Conservation (phyloP, 2,888 invertebrate species). For the Unio pictorum region DNA sequence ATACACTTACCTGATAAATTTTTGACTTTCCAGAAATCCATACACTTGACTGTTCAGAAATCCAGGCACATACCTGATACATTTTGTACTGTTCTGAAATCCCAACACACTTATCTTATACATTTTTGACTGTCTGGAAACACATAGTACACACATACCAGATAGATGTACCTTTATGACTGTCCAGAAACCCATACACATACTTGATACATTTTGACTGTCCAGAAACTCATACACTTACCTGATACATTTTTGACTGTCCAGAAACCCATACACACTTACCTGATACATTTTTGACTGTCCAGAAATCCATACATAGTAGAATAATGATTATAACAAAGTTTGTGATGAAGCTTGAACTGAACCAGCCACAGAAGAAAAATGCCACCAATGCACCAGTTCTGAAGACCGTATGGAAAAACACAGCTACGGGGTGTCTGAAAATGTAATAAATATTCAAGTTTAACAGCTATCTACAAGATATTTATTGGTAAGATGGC, state of each 20-base stretch:
- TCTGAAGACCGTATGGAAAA: constrained; percentile 92
- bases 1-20: constrained; percentile 78
- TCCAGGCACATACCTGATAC: constrained; percentile 78
- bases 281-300: constrained; percentile 94
- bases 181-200: background rate
- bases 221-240: background rate
- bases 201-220: constrained; percentile 78
- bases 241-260: background rate
- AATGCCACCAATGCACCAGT: constrained; percentile 84
- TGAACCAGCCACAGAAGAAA: constrained; percentile 91
- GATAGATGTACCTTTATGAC: background rate
- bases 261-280: constrained; percentile 5
- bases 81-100: constrained; percentile 99
- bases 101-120: constrained; percentile 87
- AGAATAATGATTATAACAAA: constrained; percentile 92
- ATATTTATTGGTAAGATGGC: too few relatives aligned
- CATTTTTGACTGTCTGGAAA: constrained; percentile 99
- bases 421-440: constrained; percentile 87
- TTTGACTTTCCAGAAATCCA: background rate
- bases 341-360: constrained; percentile 93
- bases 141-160: constrained; percentile 84
- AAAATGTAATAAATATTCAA: constrained; percentile 7
- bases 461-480: too few relatives aligned
- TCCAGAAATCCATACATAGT: constrained; percentile 99
- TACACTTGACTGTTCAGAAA: background rate